Conservation (phyloP, 2,797 vertebrate species). For the Mionectes olivaceus region DNA sequence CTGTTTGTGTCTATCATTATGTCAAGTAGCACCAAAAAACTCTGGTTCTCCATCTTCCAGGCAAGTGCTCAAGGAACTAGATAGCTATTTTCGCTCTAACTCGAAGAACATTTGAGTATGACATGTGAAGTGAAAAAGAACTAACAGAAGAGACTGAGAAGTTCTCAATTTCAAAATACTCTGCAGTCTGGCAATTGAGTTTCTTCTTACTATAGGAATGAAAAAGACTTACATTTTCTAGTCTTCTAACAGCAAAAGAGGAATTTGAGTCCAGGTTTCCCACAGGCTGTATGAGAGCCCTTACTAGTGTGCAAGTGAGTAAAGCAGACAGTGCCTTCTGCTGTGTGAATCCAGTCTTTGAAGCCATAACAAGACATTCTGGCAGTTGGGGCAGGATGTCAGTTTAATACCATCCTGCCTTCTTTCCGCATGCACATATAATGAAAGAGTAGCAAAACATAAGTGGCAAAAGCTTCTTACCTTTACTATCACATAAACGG, state of each 20-base stretch:
- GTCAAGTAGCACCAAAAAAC: constrained; percentile 6
- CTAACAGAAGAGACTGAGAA: constrained; percentile 65
- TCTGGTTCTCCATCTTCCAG: background rate
- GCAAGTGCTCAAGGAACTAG: constrained; percentile 33
- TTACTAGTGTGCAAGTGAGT: constrained; percentile 57
- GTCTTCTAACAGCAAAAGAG: constrained; percentile 57
- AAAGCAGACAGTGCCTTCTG: constrained; percentile 73
- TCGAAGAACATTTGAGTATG: constrained; percentile 48
- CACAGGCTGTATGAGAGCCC: constrained; percentile 61
- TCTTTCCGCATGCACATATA: constrained; percentile 31
- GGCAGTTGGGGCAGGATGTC: constrained; percentile 70
- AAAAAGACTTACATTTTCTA: constrained; percentile 44
- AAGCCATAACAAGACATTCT: constrained; percentile 69
- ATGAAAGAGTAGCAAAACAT: constrained; percentile 36
- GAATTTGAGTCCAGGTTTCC: constrained; percentile 67
- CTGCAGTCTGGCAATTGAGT: constrained; percentile 67
- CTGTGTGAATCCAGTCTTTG: constrained; percentile 69
- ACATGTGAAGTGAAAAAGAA: constrained; percentile 57
- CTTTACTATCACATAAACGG: constrained; percentile 5
- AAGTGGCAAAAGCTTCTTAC: constrained; percentile 52
- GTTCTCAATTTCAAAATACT: constrained; percentile 68
- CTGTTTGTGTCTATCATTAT: constrained; percentile 49
- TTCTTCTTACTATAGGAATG: constrained; percentile 47
- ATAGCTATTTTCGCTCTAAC: constrained; percentile 54
- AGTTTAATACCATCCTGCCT: constrained; percentile 44